Conservation (phyloP, 2,113 vertebrate species). For the Oreotrochilus melanogaster region DNA sequence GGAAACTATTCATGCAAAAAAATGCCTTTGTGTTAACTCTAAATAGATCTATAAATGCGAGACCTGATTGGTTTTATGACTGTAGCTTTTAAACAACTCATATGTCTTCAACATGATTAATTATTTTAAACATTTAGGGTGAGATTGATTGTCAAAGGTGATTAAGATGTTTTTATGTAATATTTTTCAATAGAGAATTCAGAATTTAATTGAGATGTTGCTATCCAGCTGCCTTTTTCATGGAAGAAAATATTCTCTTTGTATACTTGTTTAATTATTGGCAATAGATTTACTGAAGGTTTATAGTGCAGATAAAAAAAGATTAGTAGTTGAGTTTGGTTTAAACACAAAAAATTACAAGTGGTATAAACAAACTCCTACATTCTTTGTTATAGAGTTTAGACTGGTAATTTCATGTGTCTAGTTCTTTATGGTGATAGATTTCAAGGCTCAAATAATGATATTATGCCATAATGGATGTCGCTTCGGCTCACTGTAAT, state of each 20-base stretch:
- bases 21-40: constrained; percentile 42
- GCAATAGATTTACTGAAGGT: not conserved
- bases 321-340: not conserved
- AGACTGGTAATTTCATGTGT: not conserved
- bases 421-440: not conserved
- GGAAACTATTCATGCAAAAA: constrained; percentile 49
- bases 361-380: not conserved
- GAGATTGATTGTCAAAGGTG: not conserved
- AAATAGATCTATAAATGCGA: constrained; percentile 37
- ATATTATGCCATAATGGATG: not conserved
- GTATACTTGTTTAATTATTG: not conserved
- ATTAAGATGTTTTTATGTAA: not conserved
- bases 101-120: not conserved
- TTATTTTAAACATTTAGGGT: constrained; percentile 18
- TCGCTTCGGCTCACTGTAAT: not conserved
- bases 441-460: not conserved
- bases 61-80: not conserved
- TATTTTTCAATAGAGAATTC: not conserved
- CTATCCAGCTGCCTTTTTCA: not conserved
- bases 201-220: constrained; percentile 6
- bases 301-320: not conserved
- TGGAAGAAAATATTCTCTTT: not conserved
- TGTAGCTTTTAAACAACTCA: not conserved
- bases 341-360: not conserved
- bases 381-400: not conserved